Evolutionary conservation across 2,888 invertebrate genomes (phyloP).

Genomic region (Apoda limacodes): DNA sequence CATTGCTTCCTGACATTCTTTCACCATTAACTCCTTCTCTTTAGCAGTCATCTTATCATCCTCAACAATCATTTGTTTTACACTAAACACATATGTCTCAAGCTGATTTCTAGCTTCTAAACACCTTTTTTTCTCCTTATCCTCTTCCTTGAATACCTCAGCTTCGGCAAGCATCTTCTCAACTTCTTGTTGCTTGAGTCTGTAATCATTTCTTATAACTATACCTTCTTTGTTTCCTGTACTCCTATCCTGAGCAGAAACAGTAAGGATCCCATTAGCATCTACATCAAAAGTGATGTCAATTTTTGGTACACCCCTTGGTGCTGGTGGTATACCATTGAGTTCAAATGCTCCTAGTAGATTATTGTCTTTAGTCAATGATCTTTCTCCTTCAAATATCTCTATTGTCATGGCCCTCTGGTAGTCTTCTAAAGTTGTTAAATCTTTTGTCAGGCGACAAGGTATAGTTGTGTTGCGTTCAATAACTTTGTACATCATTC

Average conservation of each 20-base stretch:
- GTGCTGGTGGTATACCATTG: conserved; percentile 41
- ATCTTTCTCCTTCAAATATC: conserved; percentile 47
- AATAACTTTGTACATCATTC: conserved; percentile 45
- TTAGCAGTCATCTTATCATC: conserved; percentile 25
- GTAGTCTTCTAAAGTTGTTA: conserved; percentile 45
- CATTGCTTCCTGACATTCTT: conserved; percentile 32
- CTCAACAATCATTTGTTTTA: conserved; percentile 33
- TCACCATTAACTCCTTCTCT: conserved; percentile 29
- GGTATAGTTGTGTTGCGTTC: conserved; percentile 45
- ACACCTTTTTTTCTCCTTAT: conserved; percentile 34
- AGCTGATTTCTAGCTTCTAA: conserved; percentile 44
- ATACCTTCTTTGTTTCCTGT: conserved; percentile 35
- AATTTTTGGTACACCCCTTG: conserved; percentile 40
- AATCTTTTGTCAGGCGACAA: conserved; percentile 38
- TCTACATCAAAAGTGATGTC: conserved; percentile 46
- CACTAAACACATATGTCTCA: conserved; percentile 40
- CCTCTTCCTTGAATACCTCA: conserved; percentile 32
- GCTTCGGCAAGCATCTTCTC: conserved; percentile 41
- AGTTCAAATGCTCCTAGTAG: conserved; percentile 42
- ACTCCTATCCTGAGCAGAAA: conserved; percentile 36
- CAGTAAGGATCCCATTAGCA: conserved; percentile 39
- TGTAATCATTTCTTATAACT: conserved; percentile 32
- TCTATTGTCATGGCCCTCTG: conserved; percentile 47
- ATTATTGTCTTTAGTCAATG: conserved; percentile 43
- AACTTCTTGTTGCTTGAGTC: conserved; percentile 35